Base-by-base conservation (phyloP, 2,797 vertebrate species). In the Coregonus suidteri region DNA sequence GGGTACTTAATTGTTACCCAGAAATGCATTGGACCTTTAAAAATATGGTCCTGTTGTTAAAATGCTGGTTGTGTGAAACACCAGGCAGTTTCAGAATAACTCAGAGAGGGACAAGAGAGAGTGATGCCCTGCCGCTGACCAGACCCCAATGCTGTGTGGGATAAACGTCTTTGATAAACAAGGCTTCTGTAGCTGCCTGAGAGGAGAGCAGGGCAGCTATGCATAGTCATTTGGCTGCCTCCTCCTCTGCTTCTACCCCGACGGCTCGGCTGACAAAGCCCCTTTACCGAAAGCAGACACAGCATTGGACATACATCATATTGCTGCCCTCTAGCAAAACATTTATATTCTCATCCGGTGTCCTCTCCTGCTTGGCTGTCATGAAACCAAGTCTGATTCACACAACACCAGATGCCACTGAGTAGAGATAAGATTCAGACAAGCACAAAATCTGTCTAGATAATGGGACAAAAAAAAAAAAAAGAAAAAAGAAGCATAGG, bases 171-270 rank as follows among this genome's bases (percentile, higher is more conserved):
- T 59, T 59, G 54, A n/a, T 25, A 64, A 64, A 64, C 9, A 3
- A 15, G 59, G 59, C 3, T 41, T 20, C 54, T 56, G n/a, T 56
- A 56, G 54, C 1, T n/a, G 20, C 20, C 59, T 64, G 15, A 64
- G 16, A 11, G 20, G 25, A 64, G 18, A 62, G 59, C 11, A 69
- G 78, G 88, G 85, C 89, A 88, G 85, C 89, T 89, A 87, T 82
- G 85, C 90, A 84, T 87, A 80, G 79, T 87, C 86, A 87, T 88
- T 83, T 86, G 83, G 88, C 84, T 86, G 80, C 84, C 81, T 85
- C 82, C 86, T 89, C 88, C 85, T 88, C 87, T 75, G 86, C 87
- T 89, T 80, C 85, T 81, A 80, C 81, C 79, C 88, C 84, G 85
- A 85, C 81, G 66, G 73, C 54, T 85, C 74, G 78, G 81, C 88